These are phyloP conservation scores for Parnassius mnemosyne DNA, from an alignment of 2,888 invertebrate genomes.

Conservation along the genomic window DNA sequence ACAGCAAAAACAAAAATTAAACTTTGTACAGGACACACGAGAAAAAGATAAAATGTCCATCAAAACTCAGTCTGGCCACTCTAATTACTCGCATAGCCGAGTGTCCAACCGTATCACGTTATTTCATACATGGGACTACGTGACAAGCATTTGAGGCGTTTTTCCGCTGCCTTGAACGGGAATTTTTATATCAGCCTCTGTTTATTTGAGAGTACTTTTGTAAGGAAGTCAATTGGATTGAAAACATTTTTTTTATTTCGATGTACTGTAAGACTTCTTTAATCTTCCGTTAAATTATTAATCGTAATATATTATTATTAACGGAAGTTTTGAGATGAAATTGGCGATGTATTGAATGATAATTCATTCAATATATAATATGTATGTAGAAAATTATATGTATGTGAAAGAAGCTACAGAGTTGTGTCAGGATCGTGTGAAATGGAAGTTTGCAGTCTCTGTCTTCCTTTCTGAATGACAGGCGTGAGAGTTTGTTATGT, in stretches of 20 bases:
- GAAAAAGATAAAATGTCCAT: constrained; percentile 9
- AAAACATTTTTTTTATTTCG: neutral
- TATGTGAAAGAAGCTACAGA: too few species aligned
- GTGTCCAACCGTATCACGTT: constrained; percentile 1
- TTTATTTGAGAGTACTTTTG: constrained; percentile 4
- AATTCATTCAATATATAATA: too few species aligned
- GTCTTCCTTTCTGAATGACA: too few species aligned
- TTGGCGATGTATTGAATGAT: too few species aligned
- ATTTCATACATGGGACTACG: constrained; percentile 3
- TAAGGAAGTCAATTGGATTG: neutral
- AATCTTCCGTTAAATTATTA: too few species aligned
- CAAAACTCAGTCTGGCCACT: constrained; percentile 2
- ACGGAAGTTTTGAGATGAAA: neutral
- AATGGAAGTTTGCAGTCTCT: too few species aligned
- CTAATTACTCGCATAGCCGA: neutral
- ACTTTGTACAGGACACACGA: neutral
- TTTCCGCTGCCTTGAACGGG: constrained; percentile 1
- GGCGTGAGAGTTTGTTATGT: too few species aligned
- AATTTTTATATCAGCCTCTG: constrained; percentile 12
- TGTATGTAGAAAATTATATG: too few species aligned
- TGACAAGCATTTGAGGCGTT: constrained; percentile 4
- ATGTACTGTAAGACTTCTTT: too few species aligned
- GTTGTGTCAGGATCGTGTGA: too few species aligned
- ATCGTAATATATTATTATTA: too few species aligned
- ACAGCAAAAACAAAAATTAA: neutral